Base-by-base conservation (phyloP, 2,797 vertebrate species). In the Rhinogobio ventralis region DNA sequence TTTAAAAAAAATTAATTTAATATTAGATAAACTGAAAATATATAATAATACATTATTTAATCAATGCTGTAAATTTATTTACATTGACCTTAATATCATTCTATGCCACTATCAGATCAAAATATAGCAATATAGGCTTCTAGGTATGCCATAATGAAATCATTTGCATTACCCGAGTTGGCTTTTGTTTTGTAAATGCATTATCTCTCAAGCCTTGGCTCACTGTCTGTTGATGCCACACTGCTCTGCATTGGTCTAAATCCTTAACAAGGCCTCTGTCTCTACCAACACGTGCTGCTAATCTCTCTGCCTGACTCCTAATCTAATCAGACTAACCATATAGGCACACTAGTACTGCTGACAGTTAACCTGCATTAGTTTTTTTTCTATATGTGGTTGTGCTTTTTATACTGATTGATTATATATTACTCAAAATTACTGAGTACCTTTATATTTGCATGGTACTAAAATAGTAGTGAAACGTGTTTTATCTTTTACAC, bases 401-500 rank as follows among this genome's bases (percentile, higher is more conserved):
- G 30, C 62, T 20, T 25, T 45, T 53, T 72, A 51, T 49, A 28
- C 42, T 71, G 5, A 79, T 20, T 51, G 5, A 0, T 13, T 28
- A 46, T 49, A 5, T 66, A 64, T 46, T 30, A 66, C 25, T 20
- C n/a, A 19, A 49, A 15, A 3, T 20, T 30, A 15, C 23, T 67
- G 11, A 62, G 62, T 23, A 14, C 17, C 5, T 1, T 19, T 19
- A 5, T 10, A 53, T 36, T 33, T 49, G 8, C 9, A 19, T 51
- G 2, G 19, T 23, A 51, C 2, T 49, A 53, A 55, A 82, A 36
- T 19, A 15, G 20, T 33, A 71, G 2, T 36, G 17, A 36, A 33
- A n/a, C n/a, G 25, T 20, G 20, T 30, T 51, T 42, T 66, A 45
- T 88, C 25, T 23, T 86, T 88, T 90, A 86, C 90, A 69, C 96